Conservation (phyloP, 2,888 invertebrate genomes). For the Listrodromus nycthemerus region DNA sequence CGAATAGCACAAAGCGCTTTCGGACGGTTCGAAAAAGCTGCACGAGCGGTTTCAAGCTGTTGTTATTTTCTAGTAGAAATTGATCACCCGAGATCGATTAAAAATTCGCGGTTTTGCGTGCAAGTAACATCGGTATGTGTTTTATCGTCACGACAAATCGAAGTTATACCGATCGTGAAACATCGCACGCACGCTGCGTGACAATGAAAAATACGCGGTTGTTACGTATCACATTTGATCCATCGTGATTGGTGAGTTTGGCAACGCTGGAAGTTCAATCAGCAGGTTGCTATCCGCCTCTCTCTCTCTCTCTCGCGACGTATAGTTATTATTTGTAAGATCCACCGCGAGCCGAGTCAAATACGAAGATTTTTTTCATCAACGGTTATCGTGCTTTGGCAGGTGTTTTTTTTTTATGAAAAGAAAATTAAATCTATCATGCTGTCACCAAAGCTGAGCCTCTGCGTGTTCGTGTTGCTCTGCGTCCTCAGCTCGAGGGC, state of each 20-base stretch:
- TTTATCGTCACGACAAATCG: not conserved
- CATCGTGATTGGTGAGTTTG: slow-evolving; percentile 40
- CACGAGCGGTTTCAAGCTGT: no score
- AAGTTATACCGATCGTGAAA: not conserved
- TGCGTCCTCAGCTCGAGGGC: slow-evolving; percentile 69
- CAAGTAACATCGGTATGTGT: no score
- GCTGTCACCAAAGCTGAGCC: slow-evolving; percentile 74
- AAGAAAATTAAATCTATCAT: slow-evolving; percentile 49
- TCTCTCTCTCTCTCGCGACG: slow-evolving; percentile 19
- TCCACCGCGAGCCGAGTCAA: not conserved
- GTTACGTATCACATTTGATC: not conserved
- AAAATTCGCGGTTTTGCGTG: no score
- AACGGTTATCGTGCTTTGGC: no score
- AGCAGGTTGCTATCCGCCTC: slow-evolving; percentile 58
- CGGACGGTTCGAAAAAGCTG: no score
- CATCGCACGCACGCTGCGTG: not conserved
- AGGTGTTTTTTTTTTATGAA: slow-evolving; percentile 41
- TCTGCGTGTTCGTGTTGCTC: slow-evolving; percentile 75
- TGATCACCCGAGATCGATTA: no score
- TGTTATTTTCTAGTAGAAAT: no score
- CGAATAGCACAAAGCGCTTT: no score
- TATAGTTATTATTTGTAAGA: slow-evolving; percentile 23
- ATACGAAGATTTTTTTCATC: not conserved
- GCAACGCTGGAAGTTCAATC: slow-evolving; percentile 62
- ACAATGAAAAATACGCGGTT: not conserved